Conservation (phyloP, 2,113 vertebrate species). For the Machaerirhynchus nigripectus region DNA sequence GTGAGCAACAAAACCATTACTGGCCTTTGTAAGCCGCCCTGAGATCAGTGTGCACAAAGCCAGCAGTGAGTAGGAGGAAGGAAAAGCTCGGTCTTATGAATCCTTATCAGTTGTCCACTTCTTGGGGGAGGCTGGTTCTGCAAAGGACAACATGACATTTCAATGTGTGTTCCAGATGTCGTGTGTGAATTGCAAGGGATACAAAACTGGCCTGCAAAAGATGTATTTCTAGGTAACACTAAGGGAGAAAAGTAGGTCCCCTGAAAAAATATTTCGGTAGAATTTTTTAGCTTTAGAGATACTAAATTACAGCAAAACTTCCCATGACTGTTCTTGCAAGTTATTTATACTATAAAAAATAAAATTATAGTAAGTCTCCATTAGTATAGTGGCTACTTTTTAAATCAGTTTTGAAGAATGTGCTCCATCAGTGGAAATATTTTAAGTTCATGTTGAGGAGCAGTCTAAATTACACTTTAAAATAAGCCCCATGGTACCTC, state of each 20-base stretch:
- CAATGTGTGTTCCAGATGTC: not conserved
- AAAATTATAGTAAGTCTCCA: not conserved
- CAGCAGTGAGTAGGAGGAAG: not conserved
- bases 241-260: not conserved
- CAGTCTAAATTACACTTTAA: conserved; percentile 1
- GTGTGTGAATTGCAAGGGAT: not conserved
- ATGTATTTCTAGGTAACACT: not conserved
- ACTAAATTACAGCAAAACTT: not conserved
- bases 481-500: not conserved
- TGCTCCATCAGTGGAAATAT: conserved; percentile 8
- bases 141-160: not conserved
- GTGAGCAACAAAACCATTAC: not conserved
- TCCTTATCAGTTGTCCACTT: not conserved
- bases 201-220: not conserved
- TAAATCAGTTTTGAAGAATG: conserved; percentile 36
- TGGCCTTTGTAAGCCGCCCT: not conserved
- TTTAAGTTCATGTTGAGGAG: conserved; percentile 14
- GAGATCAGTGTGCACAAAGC: not conserved
- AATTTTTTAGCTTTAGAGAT: not conserved
- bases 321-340: not conserved
- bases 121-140: not conserved
- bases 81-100: not conserved
- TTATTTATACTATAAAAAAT: not conserved
- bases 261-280: not conserved
- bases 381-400: conserved; percentile 9